These are phyloP conservation scores for Emydoidea blandingii DNA, from an alignment of 2,797 vertebrate genomes.

Conservation along the genomic window DNA sequence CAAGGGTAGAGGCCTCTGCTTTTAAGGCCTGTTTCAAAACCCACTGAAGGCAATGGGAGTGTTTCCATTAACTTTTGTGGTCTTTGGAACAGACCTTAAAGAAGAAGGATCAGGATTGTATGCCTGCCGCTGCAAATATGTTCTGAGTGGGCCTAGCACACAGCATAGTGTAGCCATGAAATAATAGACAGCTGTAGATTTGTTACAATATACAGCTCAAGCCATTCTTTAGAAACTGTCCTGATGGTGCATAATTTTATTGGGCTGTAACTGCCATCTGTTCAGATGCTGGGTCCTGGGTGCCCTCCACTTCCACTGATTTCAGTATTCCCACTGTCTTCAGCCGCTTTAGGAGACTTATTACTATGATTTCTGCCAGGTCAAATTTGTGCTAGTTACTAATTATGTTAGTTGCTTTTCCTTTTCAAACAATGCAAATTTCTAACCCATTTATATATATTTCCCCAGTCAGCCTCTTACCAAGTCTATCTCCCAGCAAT, in stretches of 20 bases:
- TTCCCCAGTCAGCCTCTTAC: not conserved
- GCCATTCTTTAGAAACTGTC: not conserved
- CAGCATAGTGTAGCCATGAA: not conserved
- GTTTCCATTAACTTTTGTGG: not conserved
- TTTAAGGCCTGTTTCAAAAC: not conserved
- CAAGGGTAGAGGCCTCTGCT: not conserved
- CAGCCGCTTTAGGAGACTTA: constrained; percentile 2
- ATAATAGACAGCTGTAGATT: not conserved
- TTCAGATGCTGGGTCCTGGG: not conserved
- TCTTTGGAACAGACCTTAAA: not conserved
- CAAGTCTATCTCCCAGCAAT: not conserved
- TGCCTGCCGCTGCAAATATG: not conserved
- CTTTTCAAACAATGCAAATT: not conserved
- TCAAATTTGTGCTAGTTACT: not conserved
- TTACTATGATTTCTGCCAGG: not conserved
- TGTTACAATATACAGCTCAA: not conserved
- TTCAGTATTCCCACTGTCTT: not conserved
- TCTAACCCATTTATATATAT: not conserved
- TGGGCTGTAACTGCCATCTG: not conserved
- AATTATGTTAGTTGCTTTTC: not conserved
- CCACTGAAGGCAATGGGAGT: not conserved
- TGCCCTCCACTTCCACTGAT: not conserved
- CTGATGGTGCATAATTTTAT: not conserved
- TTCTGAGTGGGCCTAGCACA: not conserved
- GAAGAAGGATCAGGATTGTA: not conserved